Percentiles rank a stretch among this genome's conserved stretches.
phyloP scores from a whole-genome alignment of 2,113 vertebrate genomes.

The Saimiri boliviensis region DNA sequence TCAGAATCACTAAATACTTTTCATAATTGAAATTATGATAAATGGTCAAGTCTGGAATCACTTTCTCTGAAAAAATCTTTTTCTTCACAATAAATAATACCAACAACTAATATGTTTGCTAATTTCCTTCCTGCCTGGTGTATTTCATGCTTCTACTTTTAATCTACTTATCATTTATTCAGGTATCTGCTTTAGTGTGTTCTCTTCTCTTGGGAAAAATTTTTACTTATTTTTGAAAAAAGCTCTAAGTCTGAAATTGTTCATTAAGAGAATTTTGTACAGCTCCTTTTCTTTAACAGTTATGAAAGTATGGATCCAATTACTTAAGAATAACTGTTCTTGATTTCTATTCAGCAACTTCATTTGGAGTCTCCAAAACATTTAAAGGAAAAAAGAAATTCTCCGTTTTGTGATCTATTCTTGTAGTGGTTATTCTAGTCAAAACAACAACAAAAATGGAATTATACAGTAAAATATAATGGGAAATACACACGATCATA shows the following conservation, averaged over 20 bases:
- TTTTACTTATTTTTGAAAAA: constrained; percentile 21
- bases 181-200: background rate
- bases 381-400: background rate
- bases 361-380: background rate
- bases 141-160: constrained; percentile 18
- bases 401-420: background rate
- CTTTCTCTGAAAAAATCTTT: background rate
- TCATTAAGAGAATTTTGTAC: background rate
- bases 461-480: background rate
- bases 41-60: background rate
- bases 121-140: background rate
- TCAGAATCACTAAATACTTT: constrained; percentile 35
- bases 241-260: background rate
- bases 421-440: background rate
- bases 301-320: background rate
- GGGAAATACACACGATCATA: background rate
- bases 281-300: too few species aligned
- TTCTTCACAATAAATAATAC: background rate
- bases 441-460: background rate
- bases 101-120: constrained; percentile 22
- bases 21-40: constrained; percentile 11
- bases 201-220: background rate
- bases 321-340: background rate
- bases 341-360: background rate
- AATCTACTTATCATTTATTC: constrained; percentile 25